Evolutionary conservation across 2,888 invertebrate species (phyloP), one percentile per base, ranked within the genome.

Genomic region (Furcula furcula): DNA sequence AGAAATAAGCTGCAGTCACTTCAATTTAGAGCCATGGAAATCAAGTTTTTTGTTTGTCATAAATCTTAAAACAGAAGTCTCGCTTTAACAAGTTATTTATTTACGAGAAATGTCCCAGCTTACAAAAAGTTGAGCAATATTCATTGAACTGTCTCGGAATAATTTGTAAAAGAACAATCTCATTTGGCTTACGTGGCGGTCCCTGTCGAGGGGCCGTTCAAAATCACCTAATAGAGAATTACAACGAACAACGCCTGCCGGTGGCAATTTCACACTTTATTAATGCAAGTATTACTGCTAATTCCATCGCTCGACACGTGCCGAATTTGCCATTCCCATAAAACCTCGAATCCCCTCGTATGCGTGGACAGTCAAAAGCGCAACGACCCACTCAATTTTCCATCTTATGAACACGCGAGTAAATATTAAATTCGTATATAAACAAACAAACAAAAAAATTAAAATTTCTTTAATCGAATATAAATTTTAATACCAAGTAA

Each of bases 211-310:
- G 55, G 53, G 60, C 54, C 31, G 58, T 52, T 58, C 60, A 68
- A 77, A 77, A 76, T 70, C 13, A 46, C 57, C 65, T 78, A 82
- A 86, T 84, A 83, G 72, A 74, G 83, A 80, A 84, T 86, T 82
- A 85, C 77, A 84, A 81, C 83, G 81, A 86, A 84, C 79, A 84
- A 56, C 52, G 56, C 33, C 65, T 58, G 73, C 61, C 71, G 79
- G 85, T 84, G 73, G 78, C 86, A 87, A 89, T 89, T 89, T 88
- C 87, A 88, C 88, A 88, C 88, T 88, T 87, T 87, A 88, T 88
- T 87, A 88, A 84, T 85, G 82, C 78, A 79, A 86, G 87, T 85
- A 88, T 88, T 87, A 87, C 68, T 63, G 77, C 84, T 86, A 86
- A 87, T 86, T 84, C 85, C 83, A 68, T 73, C 77, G 76, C 67